phyloP scores from a whole-genome alignment of 2,888 invertebrate genomes.

The Escarpia spicata region DNA sequence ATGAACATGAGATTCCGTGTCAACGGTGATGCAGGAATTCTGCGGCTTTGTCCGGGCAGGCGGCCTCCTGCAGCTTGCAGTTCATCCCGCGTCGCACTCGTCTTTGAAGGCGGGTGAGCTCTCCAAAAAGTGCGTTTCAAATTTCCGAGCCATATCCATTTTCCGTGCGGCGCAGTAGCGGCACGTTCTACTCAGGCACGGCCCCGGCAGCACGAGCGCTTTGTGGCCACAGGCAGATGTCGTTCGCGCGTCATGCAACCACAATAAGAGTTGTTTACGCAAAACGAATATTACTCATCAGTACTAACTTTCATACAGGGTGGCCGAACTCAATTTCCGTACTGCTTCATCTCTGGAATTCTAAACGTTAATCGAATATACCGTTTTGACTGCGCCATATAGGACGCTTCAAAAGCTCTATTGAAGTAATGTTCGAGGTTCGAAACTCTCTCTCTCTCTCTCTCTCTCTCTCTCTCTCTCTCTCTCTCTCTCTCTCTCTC shows the following conservation, averaged over 20 bases:
- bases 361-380: background rate
- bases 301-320: background rate
- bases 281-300: background rate
- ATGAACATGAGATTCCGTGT: slow-evolving; percentile 13
- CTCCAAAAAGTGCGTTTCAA: slow-evolving; percentile 6
- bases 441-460: background rate
- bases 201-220: background rate
- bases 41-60: background rate
- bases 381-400: background rate
- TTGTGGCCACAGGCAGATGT: background rate
- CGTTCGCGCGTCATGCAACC: background rate
- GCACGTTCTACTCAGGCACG: background rate
- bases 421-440: background rate
- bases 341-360: background rate
- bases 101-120: slow-evolving; percentile 13
- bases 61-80: background rate
- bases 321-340: background rate
- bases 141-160: background rate
- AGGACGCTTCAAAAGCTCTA: background rate
- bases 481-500: background rate
- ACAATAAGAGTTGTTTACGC: background rate
- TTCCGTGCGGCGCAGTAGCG: background rate
- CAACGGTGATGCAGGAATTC: background rate
- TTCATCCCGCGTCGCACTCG: slow-evolving; percentile 4
- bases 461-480: slow-evolving; percentile 24